Conservation (phyloP, 2,888 invertebrate species). For the Ophion ventricosus region DNA sequence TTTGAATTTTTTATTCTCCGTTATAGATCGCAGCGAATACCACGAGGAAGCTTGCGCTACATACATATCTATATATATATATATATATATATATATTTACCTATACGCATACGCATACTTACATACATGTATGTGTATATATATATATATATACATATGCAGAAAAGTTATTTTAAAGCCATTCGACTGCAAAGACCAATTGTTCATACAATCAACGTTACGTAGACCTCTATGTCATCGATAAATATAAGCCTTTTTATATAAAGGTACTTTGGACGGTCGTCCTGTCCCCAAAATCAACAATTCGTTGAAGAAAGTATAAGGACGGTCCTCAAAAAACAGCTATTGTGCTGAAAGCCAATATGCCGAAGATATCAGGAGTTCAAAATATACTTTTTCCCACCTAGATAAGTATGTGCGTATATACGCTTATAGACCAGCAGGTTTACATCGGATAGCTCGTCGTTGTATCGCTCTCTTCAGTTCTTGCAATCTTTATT, state of each 20-base stretch:
- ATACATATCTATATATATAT: not conserved
- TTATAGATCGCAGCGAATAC: slow-evolving; percentile 43
- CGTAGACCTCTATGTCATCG: not conserved
- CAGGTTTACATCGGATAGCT: not conserved
- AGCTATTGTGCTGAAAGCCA: not conserved
- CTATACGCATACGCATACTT: not conserved
- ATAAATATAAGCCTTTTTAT: not conserved
- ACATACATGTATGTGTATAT: not conserved
- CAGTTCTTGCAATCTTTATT: not conserved
- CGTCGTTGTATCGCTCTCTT: not conserved
- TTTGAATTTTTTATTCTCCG: slow-evolving; percentile 60
- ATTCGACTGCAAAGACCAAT: slow-evolving; percentile 21
- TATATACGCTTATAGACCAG: not conserved
- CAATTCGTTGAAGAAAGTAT: not conserved
- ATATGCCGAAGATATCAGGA: not conserved
- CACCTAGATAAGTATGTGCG: not conserved
- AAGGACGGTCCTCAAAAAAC: not conserved
- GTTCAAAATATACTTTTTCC: not conserved
- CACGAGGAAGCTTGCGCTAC: not conserved
- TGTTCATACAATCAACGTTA: not conserved
- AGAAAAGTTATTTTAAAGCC: not conserved
- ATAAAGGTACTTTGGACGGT: not conserved
- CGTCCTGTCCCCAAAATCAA: not conserved
- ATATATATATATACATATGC: not conserved
- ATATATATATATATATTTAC: not conserved